phyloP scores from a whole-genome alignment of 2,888 invertebrate genomes.

The Drosophila birchii region DNA sequence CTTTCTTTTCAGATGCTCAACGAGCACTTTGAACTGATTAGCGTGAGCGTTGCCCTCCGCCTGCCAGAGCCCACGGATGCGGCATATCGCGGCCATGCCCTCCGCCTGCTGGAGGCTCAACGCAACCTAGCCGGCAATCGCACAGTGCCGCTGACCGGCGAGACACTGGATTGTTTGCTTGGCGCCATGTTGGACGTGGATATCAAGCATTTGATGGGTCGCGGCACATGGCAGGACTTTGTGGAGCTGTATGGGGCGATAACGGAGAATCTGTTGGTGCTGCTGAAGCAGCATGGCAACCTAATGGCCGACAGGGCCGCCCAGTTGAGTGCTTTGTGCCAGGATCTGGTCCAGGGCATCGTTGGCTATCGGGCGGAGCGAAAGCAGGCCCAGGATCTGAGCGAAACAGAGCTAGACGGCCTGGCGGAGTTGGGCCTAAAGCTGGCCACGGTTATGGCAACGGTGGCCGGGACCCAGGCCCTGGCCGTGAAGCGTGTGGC shows the following conservation, averaged over 20 bases:
- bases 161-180: slow-evolving; percentile 82
- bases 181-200: slow-evolving; percentile 80
- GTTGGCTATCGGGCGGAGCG: slow-evolving; percentile 83
- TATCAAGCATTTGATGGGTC: slow-evolving; percentile 73
- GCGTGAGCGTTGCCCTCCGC: slow-evolving; percentile 66
- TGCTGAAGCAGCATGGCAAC: slow-evolving; percentile 75
- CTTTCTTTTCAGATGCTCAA: slow-evolving; percentile 81
- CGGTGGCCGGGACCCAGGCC: slow-evolving; percentile 71
- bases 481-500: slow-evolving; percentile 82
- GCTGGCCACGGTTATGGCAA: slow-evolving; percentile 79
- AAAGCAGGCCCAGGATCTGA: slow-evolving; percentile 72
- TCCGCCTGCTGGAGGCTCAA: slow-evolving; percentile 76
- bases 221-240: slow-evolving; percentile 68
- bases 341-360: slow-evolving; percentile 82
- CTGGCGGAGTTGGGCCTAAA: slow-evolving; percentile 80
- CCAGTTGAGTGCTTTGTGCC: slow-evolving; percentile 80
- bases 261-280: slow-evolving; percentile 68
- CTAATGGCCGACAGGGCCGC: slow-evolving; percentile 82
- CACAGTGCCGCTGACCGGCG: slow-evolving; percentile 79
- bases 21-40: slow-evolving; percentile 82
- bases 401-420: slow-evolving; percentile 76
- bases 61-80: slow-evolving; percentile 50
- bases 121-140: slow-evolving; percentile 75
- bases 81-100: slow-evolving; percentile 47
- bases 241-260: slow-evolving; percentile 68